phyloP scores from a whole-genome alignment of 2,797 vertebrate species.

The Hypotaenidia okinawae region DNA sequence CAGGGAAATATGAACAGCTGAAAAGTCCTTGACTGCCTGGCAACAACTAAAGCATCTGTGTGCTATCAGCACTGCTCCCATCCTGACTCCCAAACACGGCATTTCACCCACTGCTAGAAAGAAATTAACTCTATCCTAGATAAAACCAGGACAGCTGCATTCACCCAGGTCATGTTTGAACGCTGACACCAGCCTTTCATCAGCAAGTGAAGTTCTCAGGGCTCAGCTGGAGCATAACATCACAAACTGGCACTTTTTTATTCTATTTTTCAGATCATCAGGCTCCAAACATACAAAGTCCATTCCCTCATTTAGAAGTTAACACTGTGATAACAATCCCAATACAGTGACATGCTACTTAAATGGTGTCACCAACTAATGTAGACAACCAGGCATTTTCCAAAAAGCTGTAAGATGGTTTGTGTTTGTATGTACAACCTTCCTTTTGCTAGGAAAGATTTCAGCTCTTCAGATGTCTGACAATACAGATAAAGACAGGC shows the following conservation, averaged over 20 bases:
- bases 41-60: no score
- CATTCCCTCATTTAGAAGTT: neutral
- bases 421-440: neutral
- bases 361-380: neutral
- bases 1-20: no score
- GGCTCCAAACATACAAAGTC: neutral
- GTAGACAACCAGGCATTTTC: neutral
- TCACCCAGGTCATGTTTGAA: neutral
- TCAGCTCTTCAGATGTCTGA: neutral
- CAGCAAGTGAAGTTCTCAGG: neutral
- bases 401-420: neutral
- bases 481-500: neutral
- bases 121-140: no score
- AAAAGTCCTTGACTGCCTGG: no score
- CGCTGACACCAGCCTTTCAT: neutral
- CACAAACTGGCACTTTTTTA: neutral
- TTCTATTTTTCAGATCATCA: neutral
- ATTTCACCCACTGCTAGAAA: no score
- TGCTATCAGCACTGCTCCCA: no score
- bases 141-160: neutral
- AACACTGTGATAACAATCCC: neutral
- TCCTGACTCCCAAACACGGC: no score
- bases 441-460: neutral
- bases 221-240: neutral
- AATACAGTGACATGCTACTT: neutral